phyloP scores from a whole-genome alignment of 2,797 vertebrate genomes.

The Serranus cabrilla region DNA sequence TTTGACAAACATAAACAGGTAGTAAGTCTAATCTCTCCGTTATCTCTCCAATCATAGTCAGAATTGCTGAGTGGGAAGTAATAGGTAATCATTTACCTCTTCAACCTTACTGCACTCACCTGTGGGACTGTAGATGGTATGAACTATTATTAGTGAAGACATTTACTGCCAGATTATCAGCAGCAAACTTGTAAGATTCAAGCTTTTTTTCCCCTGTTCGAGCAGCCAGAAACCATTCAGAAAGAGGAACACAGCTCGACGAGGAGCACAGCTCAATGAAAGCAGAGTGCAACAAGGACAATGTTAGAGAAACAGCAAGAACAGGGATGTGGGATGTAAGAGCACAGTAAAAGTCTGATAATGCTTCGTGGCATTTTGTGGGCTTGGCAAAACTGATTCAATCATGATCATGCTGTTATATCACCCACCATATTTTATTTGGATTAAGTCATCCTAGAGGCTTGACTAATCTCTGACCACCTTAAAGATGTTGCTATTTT shows the following conservation, averaged over 20 bases:
- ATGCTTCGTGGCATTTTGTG: neutral
- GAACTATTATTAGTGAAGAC: neutral
- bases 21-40: slow-evolving; percentile 20
- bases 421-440: neutral
- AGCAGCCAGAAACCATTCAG: neutral
- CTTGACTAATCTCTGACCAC: slow-evolving; percentile 17
- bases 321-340: slow-evolving; percentile 2
- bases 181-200: neutral
- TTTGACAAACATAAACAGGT: slow-evolving; percentile 20
- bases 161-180: slow-evolving; percentile 1
- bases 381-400: slow-evolving; percentile 3
- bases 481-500: slow-evolving; percentile 33
- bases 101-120: neutral
- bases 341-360: slow-evolving; percentile 1
- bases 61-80: slow-evolving; percentile 8
- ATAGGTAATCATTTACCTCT: neutral
- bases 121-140: neutral
- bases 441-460: slow-evolving; percentile 11
- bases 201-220: neutral
- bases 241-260: neutral
- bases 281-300: neutral
- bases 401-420: slow-evolving; percentile 6
- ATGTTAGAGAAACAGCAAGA: neutral
- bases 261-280: neutral
- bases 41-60: slow-evolving; percentile 31